Percentiles rank a stretch among this genome's conserved stretches.
These are phyloP conservation scores for Lanius collurio DNA, from an alignment of 2,113 vertebrate genomes.

Conservation along the genomic window DNA sequence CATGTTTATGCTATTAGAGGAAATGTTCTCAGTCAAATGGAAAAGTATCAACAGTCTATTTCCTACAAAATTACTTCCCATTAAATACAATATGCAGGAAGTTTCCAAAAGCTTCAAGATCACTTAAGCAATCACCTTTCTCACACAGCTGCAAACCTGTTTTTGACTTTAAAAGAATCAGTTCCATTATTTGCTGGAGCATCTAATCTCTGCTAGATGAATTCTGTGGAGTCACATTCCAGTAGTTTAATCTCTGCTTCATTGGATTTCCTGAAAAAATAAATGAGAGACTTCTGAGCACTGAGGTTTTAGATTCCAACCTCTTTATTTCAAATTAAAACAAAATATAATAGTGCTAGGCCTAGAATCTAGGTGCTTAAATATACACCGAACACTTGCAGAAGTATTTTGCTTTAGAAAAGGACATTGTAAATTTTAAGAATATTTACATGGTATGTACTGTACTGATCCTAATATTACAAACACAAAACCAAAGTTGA, in stretches of 20 bases:
- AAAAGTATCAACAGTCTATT: neutral
- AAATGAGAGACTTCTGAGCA: neutral
- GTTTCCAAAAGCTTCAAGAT: neutral
- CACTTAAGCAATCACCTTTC: neutral
- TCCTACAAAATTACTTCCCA: neutral
- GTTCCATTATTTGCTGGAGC: neutral
- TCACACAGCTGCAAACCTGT: neutral
- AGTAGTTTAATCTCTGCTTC: neutral
- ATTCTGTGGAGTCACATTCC: neutral
- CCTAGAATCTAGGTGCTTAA: neutral
- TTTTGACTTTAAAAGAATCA: neutral
- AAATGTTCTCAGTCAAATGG: slow-evolving; percentile 25
- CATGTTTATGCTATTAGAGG: slow-evolving; percentile 15
- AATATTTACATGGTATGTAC: neutral
- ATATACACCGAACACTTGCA: neutral
- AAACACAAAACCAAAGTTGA: neutral
- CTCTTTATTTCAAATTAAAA: neutral
- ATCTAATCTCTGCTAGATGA: neutral
- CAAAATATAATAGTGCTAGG: neutral
- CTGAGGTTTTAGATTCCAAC: neutral
- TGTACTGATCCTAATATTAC: neutral
- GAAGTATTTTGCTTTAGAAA: neutral
- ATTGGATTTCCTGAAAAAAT: neutral
- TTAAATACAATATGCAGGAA: neutral
- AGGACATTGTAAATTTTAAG: neutral